A percentile compares a stretch with the other conserved stretches of the same genome.
These are phyloP conservation scores for Thomomys bottae DNA, from an alignment of 2,113 vertebrate species.

Conservation along the genomic window DNA sequence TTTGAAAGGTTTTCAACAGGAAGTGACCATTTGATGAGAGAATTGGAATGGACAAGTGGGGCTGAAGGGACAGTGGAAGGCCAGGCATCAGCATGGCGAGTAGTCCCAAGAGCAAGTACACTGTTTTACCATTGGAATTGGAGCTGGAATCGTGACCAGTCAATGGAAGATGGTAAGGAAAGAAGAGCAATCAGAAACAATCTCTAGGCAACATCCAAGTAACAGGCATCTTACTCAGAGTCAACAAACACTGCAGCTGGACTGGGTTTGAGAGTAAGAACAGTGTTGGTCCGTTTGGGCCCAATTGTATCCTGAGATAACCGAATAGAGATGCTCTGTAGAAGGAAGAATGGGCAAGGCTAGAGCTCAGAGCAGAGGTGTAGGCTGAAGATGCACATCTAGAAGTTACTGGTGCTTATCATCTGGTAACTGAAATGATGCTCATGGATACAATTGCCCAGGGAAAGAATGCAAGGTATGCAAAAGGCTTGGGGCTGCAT, in stretches of 20 bases:
- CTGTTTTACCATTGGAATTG: not conserved
- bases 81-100: no score
- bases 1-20: no score
- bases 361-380: not conserved
- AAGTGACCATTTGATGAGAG: not conserved
- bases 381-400: not conserved
- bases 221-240: not conserved
- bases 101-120: not conserved
- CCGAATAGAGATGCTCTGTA: not conserved
- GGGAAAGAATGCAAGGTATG: not conserved
- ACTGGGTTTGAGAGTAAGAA: not conserved
- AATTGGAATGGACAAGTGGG: not conserved
- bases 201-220: not conserved
- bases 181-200: accelerated
- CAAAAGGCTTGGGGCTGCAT: not conserved
- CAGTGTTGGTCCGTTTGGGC: not conserved
- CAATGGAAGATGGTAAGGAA: no score
- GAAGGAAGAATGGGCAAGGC: not conserved
- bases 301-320: not conserved
- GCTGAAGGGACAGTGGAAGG: not conserved
- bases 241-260: not conserved
- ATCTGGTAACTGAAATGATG: not conserved
- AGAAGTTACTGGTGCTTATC: not conserved
- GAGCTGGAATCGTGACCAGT: not conserved
- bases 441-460: not conserved